Evolutionary conservation across 2,113 vertebrate species (phyloP).

Genomic region (Lepus timidus): DNA sequence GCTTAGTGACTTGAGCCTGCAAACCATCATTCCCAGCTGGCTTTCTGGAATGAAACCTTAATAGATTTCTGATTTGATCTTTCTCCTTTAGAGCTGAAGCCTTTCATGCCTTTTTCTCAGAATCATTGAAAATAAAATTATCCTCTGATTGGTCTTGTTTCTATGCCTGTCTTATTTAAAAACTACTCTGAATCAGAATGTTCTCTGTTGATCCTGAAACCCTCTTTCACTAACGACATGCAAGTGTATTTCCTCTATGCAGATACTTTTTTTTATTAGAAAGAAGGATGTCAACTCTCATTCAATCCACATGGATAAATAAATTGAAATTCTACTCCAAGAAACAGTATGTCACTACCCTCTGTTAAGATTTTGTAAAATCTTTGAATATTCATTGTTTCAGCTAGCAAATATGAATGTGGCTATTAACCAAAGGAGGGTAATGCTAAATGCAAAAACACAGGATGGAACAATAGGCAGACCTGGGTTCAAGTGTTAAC

Average conservation of each 20-base stretch:
- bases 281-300: neutral
- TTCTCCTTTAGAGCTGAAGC: slow-evolving; percentile 56
- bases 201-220: neutral
- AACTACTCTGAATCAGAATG: slow-evolving; percentile 31
- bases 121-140: slow-evolving; percentile 66
- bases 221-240: neutral
- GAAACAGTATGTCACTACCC: neutral
- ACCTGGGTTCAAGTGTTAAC: neutral
- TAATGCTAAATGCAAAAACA: neutral
- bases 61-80: slow-evolving; percentile 69
- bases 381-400: neutral
- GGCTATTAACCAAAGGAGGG: neutral
- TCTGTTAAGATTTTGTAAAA: slow-evolving; percentile 37
- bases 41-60: slow-evolving; percentile 64
- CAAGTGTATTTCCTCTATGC: neutral
- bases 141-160: slow-evolving; percentile 39
- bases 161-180: slow-evolving; percentile 9
- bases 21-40: slow-evolving; percentile 74
- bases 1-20: slow-evolving; percentile 74
- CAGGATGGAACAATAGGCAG: neutral
- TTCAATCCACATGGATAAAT: neutral
- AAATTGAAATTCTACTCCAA: slow-evolving; percentile 6
- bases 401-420: neutral
- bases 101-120: slow-evolving; percentile 53
- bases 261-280: neutral